Base-by-base conservation (phyloP, 2,113 vertebrate species). In the Neoarius graeffei region DNA sequence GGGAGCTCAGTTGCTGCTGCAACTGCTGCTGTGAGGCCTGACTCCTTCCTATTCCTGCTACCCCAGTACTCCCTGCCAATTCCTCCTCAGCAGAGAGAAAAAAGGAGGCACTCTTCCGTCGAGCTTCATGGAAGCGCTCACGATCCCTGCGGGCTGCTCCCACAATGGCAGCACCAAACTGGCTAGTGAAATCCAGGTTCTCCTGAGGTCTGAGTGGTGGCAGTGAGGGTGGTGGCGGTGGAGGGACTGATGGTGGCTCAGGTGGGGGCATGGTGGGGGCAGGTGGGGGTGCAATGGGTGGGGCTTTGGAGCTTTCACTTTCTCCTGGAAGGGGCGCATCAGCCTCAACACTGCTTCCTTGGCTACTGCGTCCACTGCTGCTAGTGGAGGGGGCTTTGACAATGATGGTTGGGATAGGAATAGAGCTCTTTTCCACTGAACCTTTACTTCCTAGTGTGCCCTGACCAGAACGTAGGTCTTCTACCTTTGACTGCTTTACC, bases 381-480 rank as follows among this genome's bases (percentile, higher is more conserved):
- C 97, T 98, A 92, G 97, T 98, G 81, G 97, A 98, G 27, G 97
- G 97, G 0, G 97, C 97, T 92, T 98, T 98, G 83, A 98, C 97
- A 8, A 98, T 97, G 71, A 98, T 98, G 90, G 97, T 98, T 88
- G 97, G 97, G 88, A 98, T 97, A 52, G 97, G 95, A 89, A 98
- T 98, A 89, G 97, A 97, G 90, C 96, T 98, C 92, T 98, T 98
- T 89, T 98, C 97, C 85, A 95, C 35, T 0, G 93, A 91, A 48
- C 89, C 93, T 91, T 95, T 95, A 15, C 90, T 92, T 77, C 92
- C 94, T 27, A 95, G 86, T 0, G 77, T 95, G 19, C 85, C 95
- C 88, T 93, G 96, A n/a, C 86, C 93, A 27, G 86, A 87, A 10
- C 95, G 95, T 35, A 95, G 91, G 83, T 96, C 95, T 89, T 98